phyloP scores from a whole-genome alignment of 2,797 vertebrate genomes.

The Epinephelus awoara region DNA sequence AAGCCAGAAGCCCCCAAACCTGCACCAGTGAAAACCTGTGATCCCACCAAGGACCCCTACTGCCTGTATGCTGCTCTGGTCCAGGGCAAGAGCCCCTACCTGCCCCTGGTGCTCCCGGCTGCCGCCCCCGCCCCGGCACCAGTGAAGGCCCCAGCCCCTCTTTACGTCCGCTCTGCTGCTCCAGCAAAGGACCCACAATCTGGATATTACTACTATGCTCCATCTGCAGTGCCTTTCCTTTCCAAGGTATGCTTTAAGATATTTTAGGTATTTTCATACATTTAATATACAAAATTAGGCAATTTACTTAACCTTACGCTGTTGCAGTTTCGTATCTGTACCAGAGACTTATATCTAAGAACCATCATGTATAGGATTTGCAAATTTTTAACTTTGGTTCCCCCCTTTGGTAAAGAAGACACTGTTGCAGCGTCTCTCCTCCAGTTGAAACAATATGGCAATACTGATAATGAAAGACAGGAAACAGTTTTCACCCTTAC shows the following conservation, averaged over 20 bases:
- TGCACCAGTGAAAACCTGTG: slow-evolving; percentile 83
- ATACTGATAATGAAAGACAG: background rate
- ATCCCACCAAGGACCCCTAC: slow-evolving; percentile 85
- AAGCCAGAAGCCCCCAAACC: slow-evolving; percentile 80
- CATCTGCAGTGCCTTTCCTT: slow-evolving; percentile 76
- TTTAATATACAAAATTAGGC: background rate
- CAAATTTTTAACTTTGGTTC: background rate
- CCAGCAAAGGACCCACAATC: slow-evolving; percentile 69
- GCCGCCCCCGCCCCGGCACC: slow-evolving; percentile 67
- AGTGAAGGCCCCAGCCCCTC: slow-evolving; percentile 67
- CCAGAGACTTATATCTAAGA: background rate
- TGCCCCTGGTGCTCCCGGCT: slow-evolving; percentile 71
- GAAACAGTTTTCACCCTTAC: background rate
- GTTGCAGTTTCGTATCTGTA: background rate
- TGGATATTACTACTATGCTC: slow-evolving; percentile 81
- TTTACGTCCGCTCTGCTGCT: slow-evolving; percentile 65
- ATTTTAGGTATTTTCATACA: background rate
- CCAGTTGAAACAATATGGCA: background rate
- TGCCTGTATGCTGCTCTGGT: slow-evolving; percentile 81
- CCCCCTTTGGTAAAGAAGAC: slow-evolving; percentile 4
- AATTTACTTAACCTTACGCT: background rate
- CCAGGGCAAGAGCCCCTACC: slow-evolving; percentile 81
- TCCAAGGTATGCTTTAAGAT: slow-evolving; percentile 68
- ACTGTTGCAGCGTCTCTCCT: background rate
- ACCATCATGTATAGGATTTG: background rate